Percentiles rank a stretch among this genome's conserved stretches.
Evolutionary conservation across 2,888 invertebrate genomes (phyloP).

Genomic region (Petrolisthes manimaculis): DNA sequence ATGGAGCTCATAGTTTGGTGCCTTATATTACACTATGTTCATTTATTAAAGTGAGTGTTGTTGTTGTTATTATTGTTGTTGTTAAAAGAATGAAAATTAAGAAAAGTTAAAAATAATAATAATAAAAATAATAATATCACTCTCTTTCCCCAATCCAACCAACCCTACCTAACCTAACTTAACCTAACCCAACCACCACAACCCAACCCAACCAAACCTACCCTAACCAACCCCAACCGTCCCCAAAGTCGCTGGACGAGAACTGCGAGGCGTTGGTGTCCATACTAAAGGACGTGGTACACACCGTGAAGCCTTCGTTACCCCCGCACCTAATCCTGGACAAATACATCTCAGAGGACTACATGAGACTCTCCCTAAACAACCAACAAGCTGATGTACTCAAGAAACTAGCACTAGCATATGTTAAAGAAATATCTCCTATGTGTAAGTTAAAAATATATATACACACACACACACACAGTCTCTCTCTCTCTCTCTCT

Average conservation of each 20-base stretch:
- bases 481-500: too few species aligned
- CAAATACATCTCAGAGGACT: conserved; percentile 87
- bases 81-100: too few species aligned
- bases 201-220: conserved; percentile 77
- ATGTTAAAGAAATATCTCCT: conserved; percentile 29
- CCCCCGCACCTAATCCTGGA: conserved; percentile 71
- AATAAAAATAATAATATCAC: too few species aligned
- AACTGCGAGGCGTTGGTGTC: conserved; percentile 68
- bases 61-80: too few species aligned
- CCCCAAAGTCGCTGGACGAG: conserved; percentile 68
- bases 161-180: conserved; percentile 56
- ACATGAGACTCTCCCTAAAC: conserved; percentile 90
- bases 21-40: too few species aligned
- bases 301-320: conserved; percentile 76
- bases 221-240: conserved; percentile 67
- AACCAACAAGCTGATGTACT: conserved; percentile 86
- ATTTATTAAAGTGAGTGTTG: too few species aligned
- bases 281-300: conserved; percentile 75
- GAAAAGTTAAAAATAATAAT: too few species aligned
- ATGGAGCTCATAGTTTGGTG: too few species aligned
- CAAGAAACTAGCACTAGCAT: conserved; percentile 74
- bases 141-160: conserved; percentile 28
- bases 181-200: conserved; percentile 56
- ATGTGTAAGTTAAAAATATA: background rate
- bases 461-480: too few species aligned